Conservation (phyloP, 1,140 invertebrate species). For the Antheraea mylitta region DNA sequence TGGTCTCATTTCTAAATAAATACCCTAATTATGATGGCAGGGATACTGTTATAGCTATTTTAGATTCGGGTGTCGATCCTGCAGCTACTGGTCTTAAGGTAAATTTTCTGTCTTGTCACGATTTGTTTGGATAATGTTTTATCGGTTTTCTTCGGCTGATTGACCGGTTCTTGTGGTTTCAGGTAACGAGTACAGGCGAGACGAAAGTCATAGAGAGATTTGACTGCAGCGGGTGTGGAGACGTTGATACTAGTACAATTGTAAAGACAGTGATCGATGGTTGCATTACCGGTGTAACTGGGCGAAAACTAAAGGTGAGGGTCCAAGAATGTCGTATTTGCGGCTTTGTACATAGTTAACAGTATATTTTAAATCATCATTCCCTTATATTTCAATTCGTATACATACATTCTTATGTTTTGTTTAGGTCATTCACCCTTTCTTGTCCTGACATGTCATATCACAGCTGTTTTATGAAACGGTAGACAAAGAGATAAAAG, state of each 20-base stretch:
- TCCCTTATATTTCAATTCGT: not conserved
- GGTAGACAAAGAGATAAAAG: not conserved
- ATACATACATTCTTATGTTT: not conserved
- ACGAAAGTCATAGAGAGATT: constrained; percentile 96
- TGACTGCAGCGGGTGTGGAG: constrained; percentile 95
- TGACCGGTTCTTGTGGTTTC: constrained; percentile 39
- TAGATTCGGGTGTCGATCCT: constrained; percentile 98
- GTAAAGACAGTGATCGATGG: constrained; percentile 81
- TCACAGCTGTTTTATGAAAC: constrained; percentile 1
- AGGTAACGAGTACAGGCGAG: constrained; percentile 93
- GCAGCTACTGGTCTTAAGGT: constrained; percentile 96
- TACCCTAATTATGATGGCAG: constrained; percentile 96
- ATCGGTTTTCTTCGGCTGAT: constrained; percentile 39
- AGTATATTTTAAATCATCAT: not conserved
- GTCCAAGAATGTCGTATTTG: not conserved
- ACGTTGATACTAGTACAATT: constrained; percentile 84
- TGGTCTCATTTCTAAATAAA: constrained; percentile 92
- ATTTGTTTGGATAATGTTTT: constrained; percentile 57
- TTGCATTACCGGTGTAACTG: constrained; percentile 91
- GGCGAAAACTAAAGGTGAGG: constrained; percentile 91
- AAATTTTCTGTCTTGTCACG: constrained; percentile 74
- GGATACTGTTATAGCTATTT: constrained; percentile 94
- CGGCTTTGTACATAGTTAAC: not conserved
- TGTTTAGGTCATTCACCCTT: not conserved
- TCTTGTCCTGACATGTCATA: constrained; percentile 3